Evolutionary conservation across 1,140 invertebrate species (phyloP).

Genomic region (Halyomorpha halys): DNA sequence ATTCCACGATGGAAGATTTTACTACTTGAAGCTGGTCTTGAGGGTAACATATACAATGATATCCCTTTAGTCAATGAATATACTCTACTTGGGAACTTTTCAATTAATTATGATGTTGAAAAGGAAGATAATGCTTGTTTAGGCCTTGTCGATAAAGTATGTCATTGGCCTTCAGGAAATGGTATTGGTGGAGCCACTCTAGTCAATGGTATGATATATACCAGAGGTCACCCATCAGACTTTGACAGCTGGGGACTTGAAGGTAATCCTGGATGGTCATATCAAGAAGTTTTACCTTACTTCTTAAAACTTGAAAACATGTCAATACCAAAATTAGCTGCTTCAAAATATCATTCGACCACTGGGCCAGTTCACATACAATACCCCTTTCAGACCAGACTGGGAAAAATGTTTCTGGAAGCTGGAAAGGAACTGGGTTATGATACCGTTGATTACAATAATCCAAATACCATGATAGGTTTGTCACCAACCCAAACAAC

Average conservation of each 20-base stretch:
- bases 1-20: slow-evolving; percentile 40
- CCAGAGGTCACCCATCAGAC: slow-evolving; percentile 49
- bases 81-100: slow-evolving; percentile 40
- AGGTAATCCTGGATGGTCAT: slow-evolving; percentile 54
- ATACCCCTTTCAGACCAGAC: slow-evolving; percentile 33
- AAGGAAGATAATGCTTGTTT: slow-evolving; percentile 44
- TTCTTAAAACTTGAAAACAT: slow-evolving; percentile 46
- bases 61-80: slow-evolving; percentile 45
- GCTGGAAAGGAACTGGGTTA: slow-evolving; percentile 35
- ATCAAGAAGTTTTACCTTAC: slow-evolving; percentile 46
- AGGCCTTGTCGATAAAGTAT: slow-evolving; percentile 65
- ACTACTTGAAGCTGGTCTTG: slow-evolving; percentile 61
- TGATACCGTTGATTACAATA: slow-evolving; percentile 10
- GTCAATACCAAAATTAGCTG: slow-evolving; percentile 42
- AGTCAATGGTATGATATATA: slow-evolving; percentile 56
- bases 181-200: slow-evolving; percentile 46
- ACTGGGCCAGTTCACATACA: slow-evolving; percentile 47
- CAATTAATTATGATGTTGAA: slow-evolving; percentile 56
- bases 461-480: not conserved
- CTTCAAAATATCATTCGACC: slow-evolving; percentile 35
- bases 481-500: slow-evolving; percentile 38
- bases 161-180: slow-evolving; percentile 33
- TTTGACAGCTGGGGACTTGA: slow-evolving; percentile 54
- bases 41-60: slow-evolving; percentile 47
- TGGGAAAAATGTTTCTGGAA: slow-evolving; percentile 38